Evolutionary conservation across 2,113 vertebrate genomes (phyloP), one percentile per base, ranked within the genome.

Genomic region (Eulemur macaco): DNA sequence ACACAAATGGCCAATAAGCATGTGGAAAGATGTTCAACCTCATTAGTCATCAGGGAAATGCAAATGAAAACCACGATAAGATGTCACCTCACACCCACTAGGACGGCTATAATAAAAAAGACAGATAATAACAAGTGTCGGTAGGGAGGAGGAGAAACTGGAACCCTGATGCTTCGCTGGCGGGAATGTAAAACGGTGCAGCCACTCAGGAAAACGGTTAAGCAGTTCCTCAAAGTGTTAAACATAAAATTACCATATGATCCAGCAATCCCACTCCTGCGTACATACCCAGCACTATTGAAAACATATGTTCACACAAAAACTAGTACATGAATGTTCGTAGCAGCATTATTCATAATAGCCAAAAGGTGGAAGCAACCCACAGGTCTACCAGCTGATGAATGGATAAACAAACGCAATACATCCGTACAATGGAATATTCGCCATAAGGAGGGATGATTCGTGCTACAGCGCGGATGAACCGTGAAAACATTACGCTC

Each of bases 371-470:
- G 37, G 31, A 56, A 91, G n/a, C 42, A 45, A 34, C 6, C 14
- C 17, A 20, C 17, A 18, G 1, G 39, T 7, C 68, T 21, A 10
- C 7, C 34, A 1, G 1, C 12, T 1, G 66, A 8, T 6, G 39
- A 52, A 11, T 2, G 34, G 69, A 47, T 15, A 34, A 18, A 37
- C 25, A 10, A 47, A 23, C 0, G 2, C 3, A n/a, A 8, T 15
- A 0, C 5, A 3, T 8, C n/a, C 47, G 31, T 2, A 3, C 37
- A n/a, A 2, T 0, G 7, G 34, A 12, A 20, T 5, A 5, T 5
- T 1, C 25, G 34, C 11, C 34, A 14, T 9, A 0, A 37, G 76
- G 71, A 13, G 6, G 11, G 58, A 27, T 6, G 60, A 58, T 27
- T 25, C 3, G 3, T 4, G 27, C 8, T 3, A 1, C 39, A 7